phyloP scores from a whole-genome alignment of 1,140 invertebrate species.

The Calliphora vicina region DNA sequence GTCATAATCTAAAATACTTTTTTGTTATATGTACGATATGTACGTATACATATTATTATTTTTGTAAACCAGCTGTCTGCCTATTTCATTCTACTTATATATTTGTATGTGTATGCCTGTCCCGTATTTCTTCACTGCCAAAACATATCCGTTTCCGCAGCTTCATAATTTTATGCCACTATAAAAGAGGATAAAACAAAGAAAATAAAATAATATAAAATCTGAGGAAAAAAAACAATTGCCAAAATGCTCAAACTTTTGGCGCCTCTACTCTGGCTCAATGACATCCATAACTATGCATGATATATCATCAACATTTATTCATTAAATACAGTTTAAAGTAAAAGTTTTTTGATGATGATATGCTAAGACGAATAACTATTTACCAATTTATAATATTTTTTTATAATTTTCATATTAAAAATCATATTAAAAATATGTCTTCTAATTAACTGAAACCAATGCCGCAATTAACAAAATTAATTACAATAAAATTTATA shows the following conservation, averaged over 20 bases:
- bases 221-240: not conserved
- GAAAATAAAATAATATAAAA: not conserved
- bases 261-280: slow-evolving; percentile 20
- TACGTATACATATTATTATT: not conserved
- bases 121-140: slow-evolving; percentile 16
- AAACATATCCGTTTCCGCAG: slow-evolving; percentile 26
- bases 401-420: too few relatives aligned
- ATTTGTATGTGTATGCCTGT: not conserved
- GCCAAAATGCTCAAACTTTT: slow-evolving; percentile 30
- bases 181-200: not conserved
- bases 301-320: slow-evolving; percentile 9
- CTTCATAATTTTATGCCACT: slow-evolving; percentile 25
- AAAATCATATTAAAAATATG: too few relatives aligned
- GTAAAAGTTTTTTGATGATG: not conserved
- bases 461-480: too few relatives aligned
- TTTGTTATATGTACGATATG: too few relatives aligned
- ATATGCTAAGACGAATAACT: too few relatives aligned
- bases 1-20: not conserved
- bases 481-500: too few relatives aligned
- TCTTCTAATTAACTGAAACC: too few relatives aligned
- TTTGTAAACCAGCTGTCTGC: not conserved
- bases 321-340: not conserved
- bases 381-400: too few relatives aligned
- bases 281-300: slow-evolving; percentile 26
- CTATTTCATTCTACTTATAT: not conserved